These are phyloP conservation scores for Anarsia innoxiella DNA, from an alignment of 2,888 invertebrate genomes.

Conservation along the genomic window DNA sequence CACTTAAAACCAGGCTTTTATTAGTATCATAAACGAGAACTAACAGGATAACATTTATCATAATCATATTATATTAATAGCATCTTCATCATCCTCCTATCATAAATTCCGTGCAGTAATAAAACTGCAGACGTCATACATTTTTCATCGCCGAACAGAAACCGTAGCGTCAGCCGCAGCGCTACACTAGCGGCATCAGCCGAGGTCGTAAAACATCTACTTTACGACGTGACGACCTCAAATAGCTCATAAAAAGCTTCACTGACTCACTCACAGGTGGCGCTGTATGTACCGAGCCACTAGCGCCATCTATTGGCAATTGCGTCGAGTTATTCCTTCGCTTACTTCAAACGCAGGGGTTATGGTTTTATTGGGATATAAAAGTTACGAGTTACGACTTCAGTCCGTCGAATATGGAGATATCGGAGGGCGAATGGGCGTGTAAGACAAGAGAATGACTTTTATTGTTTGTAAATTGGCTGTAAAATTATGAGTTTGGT, in stretches of 20 bases:
- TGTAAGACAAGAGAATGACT: conserved; percentile 70
- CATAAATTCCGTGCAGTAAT: conserved; percentile 5
- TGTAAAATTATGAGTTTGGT: conserved; percentile 74
- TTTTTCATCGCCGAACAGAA: conserved; percentile 16
- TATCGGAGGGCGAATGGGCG: conserved; percentile 68
- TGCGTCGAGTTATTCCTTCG: conserved; percentile 32
- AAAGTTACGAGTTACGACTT: conserved; percentile 67
- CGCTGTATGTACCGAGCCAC: conserved; percentile 35
- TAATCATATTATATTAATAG: conserved; percentile 1
- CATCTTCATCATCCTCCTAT: conserved; percentile 5
- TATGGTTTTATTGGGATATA: conserved; percentile 72
- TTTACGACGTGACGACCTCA: conserved; percentile 65
- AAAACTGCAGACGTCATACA: conserved; percentile 8
- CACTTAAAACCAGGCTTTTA: too few species aligned
- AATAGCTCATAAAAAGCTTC: conserved; percentile 68
- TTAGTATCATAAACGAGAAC: neutral
- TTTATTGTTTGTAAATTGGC: conserved; percentile 77
- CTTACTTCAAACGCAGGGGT: conserved; percentile 29
- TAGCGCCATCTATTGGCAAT: conserved; percentile 51
- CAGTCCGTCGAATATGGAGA: conserved; percentile 66
- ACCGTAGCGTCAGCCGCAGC: conserved; percentile 25
- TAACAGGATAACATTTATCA: conserved; percentile 5
- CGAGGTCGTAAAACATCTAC: conserved; percentile 59
- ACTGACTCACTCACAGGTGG: conserved; percentile 57
- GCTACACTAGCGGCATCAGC: conserved; percentile 67